Evolutionary conservation across 2,888 invertebrate species (phyloP).

Genomic region (Caenorhabditis panamensis): DNA sequence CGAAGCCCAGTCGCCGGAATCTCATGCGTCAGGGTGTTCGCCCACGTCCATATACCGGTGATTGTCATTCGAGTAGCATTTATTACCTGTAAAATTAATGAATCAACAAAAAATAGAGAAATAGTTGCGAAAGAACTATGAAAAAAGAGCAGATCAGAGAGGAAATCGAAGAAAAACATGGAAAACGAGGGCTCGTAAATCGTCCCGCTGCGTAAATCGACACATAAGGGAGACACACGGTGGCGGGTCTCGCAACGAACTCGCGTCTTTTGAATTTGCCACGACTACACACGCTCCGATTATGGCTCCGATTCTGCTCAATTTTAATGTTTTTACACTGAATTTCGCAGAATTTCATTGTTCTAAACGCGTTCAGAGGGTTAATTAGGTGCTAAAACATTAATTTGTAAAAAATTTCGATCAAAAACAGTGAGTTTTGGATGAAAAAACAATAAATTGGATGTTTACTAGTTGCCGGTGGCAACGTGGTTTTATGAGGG

Average conservation of each 20-base stretch:
- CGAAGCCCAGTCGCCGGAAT: slow-evolving; percentile 52
- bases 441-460: too few species aligned
- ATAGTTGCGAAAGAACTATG: slow-evolving; percentile 1
- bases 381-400: background rate
- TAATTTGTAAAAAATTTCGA: background rate
- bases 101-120: slow-evolving; percentile 20
- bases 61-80: slow-evolving; percentile 64
- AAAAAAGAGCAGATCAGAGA: too few species aligned
- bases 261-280: slow-evolving; percentile 55
- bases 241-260: slow-evolving; percentile 57
- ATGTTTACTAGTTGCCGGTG: too few species aligned
- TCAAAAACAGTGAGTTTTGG: background rate
- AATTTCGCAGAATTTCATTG: background rate
- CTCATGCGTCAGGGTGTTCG: slow-evolving; percentile 37
- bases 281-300: slow-evolving; percentile 33
- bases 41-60: slow-evolving; percentile 67
- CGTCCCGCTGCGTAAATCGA: slow-evolving; percentile 36
- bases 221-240: slow-evolving; percentile 18
- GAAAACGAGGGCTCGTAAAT: slow-evolving; percentile 40
- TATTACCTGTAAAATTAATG: background rate
- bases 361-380: background rate
- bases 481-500: too few species aligned
- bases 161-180: slow-evolving; percentile 13
- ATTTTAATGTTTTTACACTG: slow-evolving; percentile 20
- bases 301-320: slow-evolving; percentile 42